Percentiles rank a stretch among this genome's conserved stretches.
These are phyloP conservation scores for Pterostichus niger DNA, from an alignment of 2,888 invertebrate genomes.

Conservation along the genomic window DNA sequence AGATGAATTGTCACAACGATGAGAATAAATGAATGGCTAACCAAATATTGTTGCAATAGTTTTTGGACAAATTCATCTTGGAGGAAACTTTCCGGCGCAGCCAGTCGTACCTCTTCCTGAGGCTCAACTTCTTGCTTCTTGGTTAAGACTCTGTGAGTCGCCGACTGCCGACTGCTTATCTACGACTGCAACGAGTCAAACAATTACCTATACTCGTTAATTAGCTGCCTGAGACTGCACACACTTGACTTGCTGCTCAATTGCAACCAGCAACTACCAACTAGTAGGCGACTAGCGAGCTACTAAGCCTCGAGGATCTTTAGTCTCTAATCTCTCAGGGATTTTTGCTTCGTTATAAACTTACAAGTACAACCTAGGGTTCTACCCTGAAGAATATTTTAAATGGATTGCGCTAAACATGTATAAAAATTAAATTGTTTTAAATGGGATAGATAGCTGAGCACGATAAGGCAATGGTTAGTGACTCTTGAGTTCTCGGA, in stretches of 20 bases:
- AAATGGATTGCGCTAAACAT: too few relatives aligned
- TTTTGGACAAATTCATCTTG: not conserved
- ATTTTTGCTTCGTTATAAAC: conserved; percentile 3
- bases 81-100: not conserved
- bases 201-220: conserved; percentile 65
- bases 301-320: conserved; percentile 1
- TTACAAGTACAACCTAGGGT: too few relatives aligned
- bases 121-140: conserved; percentile 18
- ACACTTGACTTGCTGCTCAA: conserved; percentile 10
- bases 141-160: conserved; percentile 4
- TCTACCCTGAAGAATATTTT: too few relatives aligned
- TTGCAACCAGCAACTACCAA: not conserved
- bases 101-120: conserved; percentile 39
- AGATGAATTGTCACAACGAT: too few relatives aligned
- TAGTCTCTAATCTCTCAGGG: not conserved
- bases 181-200: conserved; percentile 60
- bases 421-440: too few relatives aligned
- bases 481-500: too few relatives aligned
- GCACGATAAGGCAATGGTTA: too few relatives aligned
- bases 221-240: conserved; percentile 50
- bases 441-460: too few relatives aligned
- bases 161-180: conserved; percentile 55
- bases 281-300: not conserved
- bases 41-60: too few relatives aligned
- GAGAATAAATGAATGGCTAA: too few relatives aligned